Percentiles rank a stretch among this genome's conserved stretches.
Conservation (phyloP, 2,113 vertebrate species). For the Aramus guarauna region DNA sequence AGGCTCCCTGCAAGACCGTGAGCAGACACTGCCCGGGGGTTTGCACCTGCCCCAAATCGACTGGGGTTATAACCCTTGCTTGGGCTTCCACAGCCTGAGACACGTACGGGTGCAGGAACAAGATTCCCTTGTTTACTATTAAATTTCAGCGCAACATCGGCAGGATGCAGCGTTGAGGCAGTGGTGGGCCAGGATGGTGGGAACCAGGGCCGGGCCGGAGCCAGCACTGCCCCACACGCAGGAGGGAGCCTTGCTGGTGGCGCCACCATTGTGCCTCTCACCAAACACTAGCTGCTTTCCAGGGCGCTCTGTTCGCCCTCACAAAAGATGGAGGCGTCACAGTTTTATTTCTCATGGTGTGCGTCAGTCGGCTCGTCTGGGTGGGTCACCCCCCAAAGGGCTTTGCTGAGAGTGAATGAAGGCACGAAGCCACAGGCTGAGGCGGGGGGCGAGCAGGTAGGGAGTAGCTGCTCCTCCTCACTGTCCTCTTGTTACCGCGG, state of each 20-base stretch:
- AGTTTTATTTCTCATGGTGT: neutral
- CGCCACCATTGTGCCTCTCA: neutral
- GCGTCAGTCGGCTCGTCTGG: neutral
- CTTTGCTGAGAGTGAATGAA: neutral
- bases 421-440: neutral
- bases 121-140: neutral
- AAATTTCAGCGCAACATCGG: neutral
- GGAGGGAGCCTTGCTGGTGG: neutral
- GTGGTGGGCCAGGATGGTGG: rapidly evolving
- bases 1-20: neutral
- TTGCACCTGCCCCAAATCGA: neutral
- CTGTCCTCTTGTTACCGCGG: constrained; percentile 26
- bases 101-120: rapidly evolving
- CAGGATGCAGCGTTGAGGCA: neutral
- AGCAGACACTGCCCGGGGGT: rapidly evolving
- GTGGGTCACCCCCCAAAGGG: neutral
- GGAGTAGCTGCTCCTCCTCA: constrained; percentile 41
- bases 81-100: neutral
- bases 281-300: neutral
- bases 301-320: neutral
- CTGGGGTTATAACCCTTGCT: neutral
- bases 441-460: neutral
- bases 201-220: neutral
- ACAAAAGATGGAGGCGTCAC: neutral
- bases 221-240: rapidly evolving